phyloP scores from a whole-genome alignment of 2,888 invertebrate genomes.

The Trichopoda pennipes region DNA sequence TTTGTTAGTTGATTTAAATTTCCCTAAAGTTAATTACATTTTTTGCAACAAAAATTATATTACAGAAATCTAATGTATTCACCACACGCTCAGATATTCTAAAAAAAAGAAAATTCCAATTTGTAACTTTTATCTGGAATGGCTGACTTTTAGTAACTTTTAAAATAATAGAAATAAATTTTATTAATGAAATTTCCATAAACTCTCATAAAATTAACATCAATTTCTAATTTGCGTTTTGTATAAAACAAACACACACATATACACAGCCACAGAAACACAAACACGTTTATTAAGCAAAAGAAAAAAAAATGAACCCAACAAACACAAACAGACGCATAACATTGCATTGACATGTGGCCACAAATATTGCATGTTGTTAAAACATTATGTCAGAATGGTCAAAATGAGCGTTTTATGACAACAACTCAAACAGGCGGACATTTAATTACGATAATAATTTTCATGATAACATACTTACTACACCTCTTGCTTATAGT shows the following conservation, averaged over 20 bases:
- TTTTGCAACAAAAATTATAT: not conserved
- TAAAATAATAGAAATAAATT: not conserved
- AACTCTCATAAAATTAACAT: conserved; percentile 47
- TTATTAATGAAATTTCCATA: conserved; percentile 40
- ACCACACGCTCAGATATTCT: too few relatives aligned
- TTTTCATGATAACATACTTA: conserved; percentile 47
- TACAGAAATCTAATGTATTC: not conserved
- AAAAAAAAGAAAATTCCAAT: too few relatives aligned
- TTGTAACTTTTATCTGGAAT: too few relatives aligned
- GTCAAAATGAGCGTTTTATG: conserved; percentile 57
- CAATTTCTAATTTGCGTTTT: conserved; percentile 27
- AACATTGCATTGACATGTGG: not conserved
- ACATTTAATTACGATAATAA: conserved; percentile 66
- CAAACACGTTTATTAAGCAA: not conserved
- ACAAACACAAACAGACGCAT: not conserved
- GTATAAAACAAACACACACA: conserved; percentile 12
- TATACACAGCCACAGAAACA: not conserved
- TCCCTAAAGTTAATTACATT: too few relatives aligned
- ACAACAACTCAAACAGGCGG: conserved; percentile 58
- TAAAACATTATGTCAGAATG: conserved; percentile 61
- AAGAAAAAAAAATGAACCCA: too few relatives aligned
- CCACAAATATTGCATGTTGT: conserved; percentile 61
- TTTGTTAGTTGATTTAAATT: too few relatives aligned
- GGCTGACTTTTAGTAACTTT: too few relatives aligned
- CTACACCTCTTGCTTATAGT: conserved; percentile 4